Percentiles rank a stretch among this genome's conserved stretches.
These are phyloP conservation scores for Sebastes minor DNA, from an alignment of 2,797 vertebrate genomes.

Conservation along the genomic window DNA sequence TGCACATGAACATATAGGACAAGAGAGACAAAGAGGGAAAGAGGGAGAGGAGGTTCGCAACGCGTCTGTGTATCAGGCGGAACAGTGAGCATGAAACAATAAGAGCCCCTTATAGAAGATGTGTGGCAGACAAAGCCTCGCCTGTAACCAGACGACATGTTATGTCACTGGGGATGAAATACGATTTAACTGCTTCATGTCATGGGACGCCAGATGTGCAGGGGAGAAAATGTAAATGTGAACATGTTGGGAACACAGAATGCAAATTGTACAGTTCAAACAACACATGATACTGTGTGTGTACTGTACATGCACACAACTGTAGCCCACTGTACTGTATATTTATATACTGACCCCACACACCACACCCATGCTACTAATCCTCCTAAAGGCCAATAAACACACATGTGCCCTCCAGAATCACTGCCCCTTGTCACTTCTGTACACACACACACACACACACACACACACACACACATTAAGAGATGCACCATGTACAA, in stretches of 20 bases:
- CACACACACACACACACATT: conserved; percentile 12
- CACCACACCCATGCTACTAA: conserved; percentile 27
- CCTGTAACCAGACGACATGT: conserved; percentile 60
- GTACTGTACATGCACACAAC: conserved; percentile 3
- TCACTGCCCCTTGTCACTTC: conserved; percentile 1
- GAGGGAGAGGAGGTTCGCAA: conserved; percentile 37
- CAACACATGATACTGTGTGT: conserved; percentile 2
- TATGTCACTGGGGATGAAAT: conserved; percentile 49
- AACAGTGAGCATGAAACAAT: conserved; percentile 62
- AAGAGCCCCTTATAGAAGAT: conserved; percentile 52
- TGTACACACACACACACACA: conserved; percentile 24
- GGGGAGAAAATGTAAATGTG: conserved; percentile 55
- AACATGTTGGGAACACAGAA: conserved; percentile 12
- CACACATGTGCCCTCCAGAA: conserved; percentile 20
- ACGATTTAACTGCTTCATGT: conserved; percentile 38
- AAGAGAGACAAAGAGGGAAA: conserved; percentile 44
- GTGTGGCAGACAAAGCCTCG: conserved; percentile 63
- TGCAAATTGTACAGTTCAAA: conserved; percentile 9
- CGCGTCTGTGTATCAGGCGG: conserved; percentile 40
- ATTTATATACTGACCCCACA: conserved; percentile 24
- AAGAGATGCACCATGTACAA: conserved; percentile 29
- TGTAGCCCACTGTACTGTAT: conserved; percentile 26
- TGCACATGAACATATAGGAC: conserved; percentile 52
- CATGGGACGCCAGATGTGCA: conserved; percentile 63
- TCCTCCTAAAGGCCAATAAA: conserved; percentile 23